A percentile compares a stretch with the other conserved stretches of the same genome.
Conservation (phyloP, 2,888 invertebrate genomes). For the Deilephila porcellus region DNA sequence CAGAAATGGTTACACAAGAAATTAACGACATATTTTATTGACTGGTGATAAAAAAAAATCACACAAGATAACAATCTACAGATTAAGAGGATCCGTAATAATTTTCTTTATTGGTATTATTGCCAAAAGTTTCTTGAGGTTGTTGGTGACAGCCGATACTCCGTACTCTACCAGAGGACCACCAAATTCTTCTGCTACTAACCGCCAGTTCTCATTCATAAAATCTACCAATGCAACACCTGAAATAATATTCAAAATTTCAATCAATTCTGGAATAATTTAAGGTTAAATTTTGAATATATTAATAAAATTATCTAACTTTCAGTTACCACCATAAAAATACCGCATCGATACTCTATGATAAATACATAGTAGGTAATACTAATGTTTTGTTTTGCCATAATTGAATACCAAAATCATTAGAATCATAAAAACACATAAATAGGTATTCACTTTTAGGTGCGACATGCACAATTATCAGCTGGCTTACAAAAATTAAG, state of each 20-base stretch:
- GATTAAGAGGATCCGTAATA: constrained; percentile 32
- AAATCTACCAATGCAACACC: constrained; percentile 62
- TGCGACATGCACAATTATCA: no score
- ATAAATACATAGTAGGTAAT: no score
- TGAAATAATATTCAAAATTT: constrained; percentile 43
- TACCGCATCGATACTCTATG: no score
- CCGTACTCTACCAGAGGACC: constrained; percentile 65
- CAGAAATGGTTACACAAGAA: not conserved
- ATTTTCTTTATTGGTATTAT: constrained; percentile 53
- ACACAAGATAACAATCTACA: not conserved
- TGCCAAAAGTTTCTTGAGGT: constrained; percentile 55
- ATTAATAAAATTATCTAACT: no score
- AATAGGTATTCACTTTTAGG: no score
- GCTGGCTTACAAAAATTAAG: no score
- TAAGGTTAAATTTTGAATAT: no score
- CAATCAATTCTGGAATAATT: not conserved
- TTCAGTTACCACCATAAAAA: no score
- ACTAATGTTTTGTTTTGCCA: no score
- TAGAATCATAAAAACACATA: no score
- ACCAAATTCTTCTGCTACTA: constrained; percentile 68
- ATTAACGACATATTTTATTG: constrained; percentile 3
- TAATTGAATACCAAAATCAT: no score
- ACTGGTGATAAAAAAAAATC: constrained; percentile 13
- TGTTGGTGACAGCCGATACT: constrained; percentile 51
- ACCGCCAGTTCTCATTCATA: constrained; percentile 66